Percentiles rank a stretch among this genome's conserved stretches.
Evolutionary conservation across 2,888 invertebrate genomes (phyloP).

Genomic region (Pycnomerus fuliginosus): DNA sequence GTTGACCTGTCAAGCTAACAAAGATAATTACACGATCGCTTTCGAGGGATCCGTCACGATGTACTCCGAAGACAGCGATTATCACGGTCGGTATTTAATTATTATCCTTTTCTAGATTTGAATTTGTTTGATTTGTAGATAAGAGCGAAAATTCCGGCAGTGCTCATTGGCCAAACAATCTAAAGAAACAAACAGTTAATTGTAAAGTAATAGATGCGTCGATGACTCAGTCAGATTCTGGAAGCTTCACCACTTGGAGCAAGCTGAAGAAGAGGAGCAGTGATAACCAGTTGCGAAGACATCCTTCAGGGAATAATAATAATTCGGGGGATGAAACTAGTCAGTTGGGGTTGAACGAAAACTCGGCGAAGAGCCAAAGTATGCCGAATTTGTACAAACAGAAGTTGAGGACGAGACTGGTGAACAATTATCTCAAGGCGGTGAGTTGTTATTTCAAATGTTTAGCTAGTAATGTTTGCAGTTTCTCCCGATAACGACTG

Average conservation of each 20-base stretch:
- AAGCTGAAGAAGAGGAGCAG: constrained; percentile 73
- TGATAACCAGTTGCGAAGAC: constrained; percentile 65
- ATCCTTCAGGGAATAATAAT: constrained; percentile 66
- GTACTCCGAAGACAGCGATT: constrained; percentile 83
- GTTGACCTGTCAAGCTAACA: constrained; percentile 88
- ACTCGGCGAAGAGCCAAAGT: constrained; percentile 72
- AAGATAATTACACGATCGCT: constrained; percentile 93
- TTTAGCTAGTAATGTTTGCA: no score
- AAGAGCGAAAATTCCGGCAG: constrained; percentile 44
- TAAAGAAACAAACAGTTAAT: constrained; percentile 34
- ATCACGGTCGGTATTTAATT: constrained; percentile 50
- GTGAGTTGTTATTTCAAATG: constrained; percentile 54
- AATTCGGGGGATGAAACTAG: constrained; percentile 57
- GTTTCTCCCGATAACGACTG: no score
- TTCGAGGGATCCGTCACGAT: constrained; percentile 86
- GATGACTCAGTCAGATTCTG: constrained; percentile 86
- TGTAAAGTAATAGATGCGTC: constrained; percentile 59
- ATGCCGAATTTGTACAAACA: constrained; percentile 71
- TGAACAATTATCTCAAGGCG: constrained; percentile 59
- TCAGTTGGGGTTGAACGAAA: constrained; percentile 59
- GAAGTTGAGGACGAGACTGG: constrained; percentile 48
- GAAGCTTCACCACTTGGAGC: constrained; percentile 82
- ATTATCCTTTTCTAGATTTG: no score
- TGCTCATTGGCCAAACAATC: constrained; percentile 42
- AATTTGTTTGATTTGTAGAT: constrained; percentile 29